Evolutionary conservation across 2,113 vertebrate species (phyloP).

Genomic region (Bubalus kerabau): DNA sequence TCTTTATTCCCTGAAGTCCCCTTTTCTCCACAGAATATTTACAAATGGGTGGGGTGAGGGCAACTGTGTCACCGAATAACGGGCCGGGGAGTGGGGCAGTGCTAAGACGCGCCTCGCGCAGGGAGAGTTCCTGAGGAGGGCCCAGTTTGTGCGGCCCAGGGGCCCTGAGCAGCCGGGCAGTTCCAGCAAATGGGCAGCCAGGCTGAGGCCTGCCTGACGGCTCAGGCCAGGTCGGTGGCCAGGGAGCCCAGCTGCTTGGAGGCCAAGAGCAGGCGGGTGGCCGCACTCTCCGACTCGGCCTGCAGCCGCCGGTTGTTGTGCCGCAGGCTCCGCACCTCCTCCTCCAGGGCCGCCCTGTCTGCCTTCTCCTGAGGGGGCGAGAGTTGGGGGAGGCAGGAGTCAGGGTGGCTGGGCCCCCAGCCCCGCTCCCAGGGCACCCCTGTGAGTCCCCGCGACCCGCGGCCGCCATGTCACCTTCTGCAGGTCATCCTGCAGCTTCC

Average conservation of each 20-base stretch:
- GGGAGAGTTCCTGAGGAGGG: slow-evolving; percentile 53
- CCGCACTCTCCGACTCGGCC: slow-evolving; percentile 87
- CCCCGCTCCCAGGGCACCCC: not conserved
- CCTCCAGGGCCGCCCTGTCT: slow-evolving; percentile 90
- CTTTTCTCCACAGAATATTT: slow-evolving; percentile 53
- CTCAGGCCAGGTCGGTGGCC: slow-evolving; percentile 29
- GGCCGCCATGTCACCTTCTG: slow-evolving; percentile 84
- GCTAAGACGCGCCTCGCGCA: not conserved
- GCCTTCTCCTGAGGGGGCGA: slow-evolving; percentile 85
- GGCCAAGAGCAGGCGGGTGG: slow-evolving; percentile 89
- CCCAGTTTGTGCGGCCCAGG: not conserved
- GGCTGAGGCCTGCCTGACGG: fast-evolving
- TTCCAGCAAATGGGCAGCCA: not conserved
- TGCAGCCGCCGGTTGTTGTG: slow-evolving; percentile 90
- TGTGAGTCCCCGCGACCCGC: not conserved
- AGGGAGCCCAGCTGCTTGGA: slow-evolving; percentile 85
- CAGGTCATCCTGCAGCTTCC: slow-evolving; percentile 90
- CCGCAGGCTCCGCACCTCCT: slow-evolving; percentile 90
- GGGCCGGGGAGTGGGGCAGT: slow-evolving; percentile 19
- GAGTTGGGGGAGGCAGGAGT: not conserved
- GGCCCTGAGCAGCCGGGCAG: not conserved
- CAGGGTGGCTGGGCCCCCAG: not conserved
- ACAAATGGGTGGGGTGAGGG: slow-evolving; percentile 31
- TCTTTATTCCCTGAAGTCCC: slow-evolving; percentile 49
- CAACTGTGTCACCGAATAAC: not conserved